Evolutionary conservation across 2,888 invertebrate species (phyloP), one percentile per base, ranked within the genome.

Genomic region (Apoda limacodes): DNA sequence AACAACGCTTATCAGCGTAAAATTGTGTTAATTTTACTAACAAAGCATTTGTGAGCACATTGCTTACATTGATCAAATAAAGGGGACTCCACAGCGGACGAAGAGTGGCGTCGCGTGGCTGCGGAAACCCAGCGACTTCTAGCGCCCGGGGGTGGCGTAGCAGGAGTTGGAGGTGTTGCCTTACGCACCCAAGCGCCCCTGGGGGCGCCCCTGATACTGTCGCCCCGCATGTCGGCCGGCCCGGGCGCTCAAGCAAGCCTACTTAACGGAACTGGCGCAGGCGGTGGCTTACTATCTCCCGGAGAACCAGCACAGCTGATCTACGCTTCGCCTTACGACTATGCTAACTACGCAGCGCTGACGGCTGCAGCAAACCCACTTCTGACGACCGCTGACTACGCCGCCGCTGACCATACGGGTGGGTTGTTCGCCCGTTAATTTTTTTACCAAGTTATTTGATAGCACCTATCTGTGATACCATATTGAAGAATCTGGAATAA

Each of bases 151-250:
- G 80, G 70, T 34, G 83, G 60, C 46, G 82, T 48, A 45, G 63
- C 45, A 60, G 83, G 56, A 81, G 88, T 58, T 6, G 66, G 68
- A 0, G 88, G 89, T 25, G 68, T 91, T 42, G 80, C 86, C 20
- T 71, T 87, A 38, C 83, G 85, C 42, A 84, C 87, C 2, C 88
- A 85, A 28, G 88, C 92, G 6, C 95, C 95, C 0, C 68, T 95
- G 38, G 94, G 97, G 14, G 95, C 96, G 1, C 97, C 96, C 2
- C 83, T 97, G 59, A 95, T 98, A 53, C 85, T 97, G 41, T 94
- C 95, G 23, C 93, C 94, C 35, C 85, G 95, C 50, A 90, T 94
- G 87, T 91, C 91, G 9, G 90, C 89, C 39, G 90, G 88, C 35
- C 92, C 88, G 31, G 86, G 91, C 37, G 90, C 88, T 22, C 88